Evolutionary conservation across 2,113 vertebrate species (phyloP), one percentile per base, ranked within the genome.

Genomic region (Leptobrachium leishanense): DNA sequence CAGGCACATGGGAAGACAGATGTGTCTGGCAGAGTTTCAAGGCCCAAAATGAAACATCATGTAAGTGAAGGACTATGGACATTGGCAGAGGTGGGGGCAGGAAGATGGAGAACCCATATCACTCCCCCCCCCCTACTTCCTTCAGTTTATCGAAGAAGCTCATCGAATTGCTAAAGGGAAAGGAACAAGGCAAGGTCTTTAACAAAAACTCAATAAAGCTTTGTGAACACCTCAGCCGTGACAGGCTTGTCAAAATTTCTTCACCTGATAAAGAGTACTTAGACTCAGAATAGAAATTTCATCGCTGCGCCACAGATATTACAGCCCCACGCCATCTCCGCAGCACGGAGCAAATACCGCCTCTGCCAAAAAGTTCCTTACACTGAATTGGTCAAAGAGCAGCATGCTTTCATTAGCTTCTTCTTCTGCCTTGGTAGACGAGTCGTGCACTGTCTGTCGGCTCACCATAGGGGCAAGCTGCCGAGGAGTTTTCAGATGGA

Each of bases 1-100:
- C 92, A 93, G 94, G 96, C 97, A 98, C 97, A 95, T 97, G 97
- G 96, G 91, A 92, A 97, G 95, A 95, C 95, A 98, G 96, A 97
- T 98, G 95, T 93, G 94, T 95, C 94, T 98, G 97, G 96, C 96
- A 91, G 84, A 90, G 89, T 89, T 97, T 98, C 96, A 97, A 95
- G 92, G 92, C 94, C 94, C 93, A 95, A 95, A 94, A 94, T 94
- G 94, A 94, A 94, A 95, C 95, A 95, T 95, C 96, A 98, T 98
- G 94, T 95, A 91, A 93, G 96, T 95, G 93, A 95, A 95, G 96
- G 95, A 95, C 95, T 95, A 95, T 95, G 95, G 94, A 95, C 96
- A 98, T 91, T 92, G 90, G 50, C n/a, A 74, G 86, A 85, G 85
- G 88, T 86, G 76, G 76, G 87, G 85, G 84, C 85, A 84, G 87